Percentiles rank a stretch among this genome's conserved stretches.
phyloP scores from a whole-genome alignment of 2,113 vertebrate genomes.

The Crotalus horridus region DNA sequence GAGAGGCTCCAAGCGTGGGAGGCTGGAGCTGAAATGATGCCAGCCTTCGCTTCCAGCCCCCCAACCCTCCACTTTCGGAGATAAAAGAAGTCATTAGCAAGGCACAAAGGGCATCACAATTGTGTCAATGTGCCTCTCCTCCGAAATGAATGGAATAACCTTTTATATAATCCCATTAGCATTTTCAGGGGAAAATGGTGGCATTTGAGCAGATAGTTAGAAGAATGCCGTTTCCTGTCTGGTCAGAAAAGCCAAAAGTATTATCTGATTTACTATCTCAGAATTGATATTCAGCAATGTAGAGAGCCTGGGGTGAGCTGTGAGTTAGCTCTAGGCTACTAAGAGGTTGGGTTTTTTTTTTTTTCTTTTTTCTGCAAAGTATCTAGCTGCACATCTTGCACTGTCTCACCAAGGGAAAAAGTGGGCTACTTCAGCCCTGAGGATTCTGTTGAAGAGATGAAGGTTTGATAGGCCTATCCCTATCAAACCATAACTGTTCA shows the following conservation, averaged over 20 bases:
- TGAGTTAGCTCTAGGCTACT: neutral
- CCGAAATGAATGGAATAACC: slow-evolving; percentile 56
- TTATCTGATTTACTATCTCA: slow-evolving; percentile 65
- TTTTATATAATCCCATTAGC: slow-evolving; percentile 66
- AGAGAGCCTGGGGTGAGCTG: neutral
- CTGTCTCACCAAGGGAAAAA: neutral
- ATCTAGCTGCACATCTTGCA: neutral
- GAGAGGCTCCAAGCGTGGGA: neutral
- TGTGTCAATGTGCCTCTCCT: slow-evolving; percentile 27
- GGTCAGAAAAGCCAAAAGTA: slow-evolving; percentile 60
- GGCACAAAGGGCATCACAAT: slow-evolving; percentile 53
- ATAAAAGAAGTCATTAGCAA: slow-evolving; percentile 57
- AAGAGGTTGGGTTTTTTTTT: neutral
- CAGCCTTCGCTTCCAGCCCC: neutral
- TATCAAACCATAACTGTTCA: too few relatives aligned
- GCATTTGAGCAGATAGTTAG: slow-evolving; percentile 51
- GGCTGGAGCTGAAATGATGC: neutral
- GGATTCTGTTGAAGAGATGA: neutral
- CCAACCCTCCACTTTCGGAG: neutral
- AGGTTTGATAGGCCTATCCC: too few relatives aligned
- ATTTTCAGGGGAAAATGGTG: slow-evolving; percentile 52
- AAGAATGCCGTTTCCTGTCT: slow-evolving; percentile 22
- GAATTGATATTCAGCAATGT: slow-evolving; percentile 51
- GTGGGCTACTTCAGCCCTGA: neutral
- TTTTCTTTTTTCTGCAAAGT: slow-evolving; percentile 4